Conservation (phyloP, 2,797 vertebrate species). For the Buphagus erythrorhynchus region DNA sequence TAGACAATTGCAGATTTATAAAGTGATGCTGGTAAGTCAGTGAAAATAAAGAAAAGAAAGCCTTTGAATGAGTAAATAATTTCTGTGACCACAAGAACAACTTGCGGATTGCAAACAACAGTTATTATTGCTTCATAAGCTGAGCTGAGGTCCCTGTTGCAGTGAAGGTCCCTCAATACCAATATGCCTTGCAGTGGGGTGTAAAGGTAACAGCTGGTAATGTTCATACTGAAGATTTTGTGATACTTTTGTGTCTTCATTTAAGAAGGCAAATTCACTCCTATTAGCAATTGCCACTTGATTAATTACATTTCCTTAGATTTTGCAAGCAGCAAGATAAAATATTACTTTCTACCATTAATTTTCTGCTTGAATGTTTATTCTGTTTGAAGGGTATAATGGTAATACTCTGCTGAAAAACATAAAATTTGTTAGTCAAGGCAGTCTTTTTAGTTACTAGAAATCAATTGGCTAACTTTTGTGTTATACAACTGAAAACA, state of each 20-base stretch:
- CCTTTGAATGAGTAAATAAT: not conserved
- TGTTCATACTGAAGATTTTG: not conserved
- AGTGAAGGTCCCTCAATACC: not conserved
- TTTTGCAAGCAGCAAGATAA: not conserved
- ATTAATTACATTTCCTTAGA: not conserved
- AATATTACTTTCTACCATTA: not conserved
- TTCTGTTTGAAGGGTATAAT: not conserved
- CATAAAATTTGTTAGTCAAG: not conserved
- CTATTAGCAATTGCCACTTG: not conserved
- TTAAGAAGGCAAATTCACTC: not conserved
- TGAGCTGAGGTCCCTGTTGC: not conserved
- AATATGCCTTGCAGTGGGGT: not conserved
- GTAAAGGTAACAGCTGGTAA: not conserved
- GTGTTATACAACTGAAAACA: not conserved
- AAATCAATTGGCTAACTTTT: not conserved
- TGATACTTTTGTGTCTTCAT: not conserved
- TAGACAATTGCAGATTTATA: conserved; percentile 25
- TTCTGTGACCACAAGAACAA: not conserved
- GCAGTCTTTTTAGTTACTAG: not conserved
- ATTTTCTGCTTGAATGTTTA: not conserved
- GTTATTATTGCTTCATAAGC: not conserved
- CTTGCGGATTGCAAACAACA: not conserved
- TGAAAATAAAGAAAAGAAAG: not conserved
- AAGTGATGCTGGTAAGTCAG: not conserved
- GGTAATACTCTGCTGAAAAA: not conserved